These are phyloP conservation scores for Heloderma charlesbogerti DNA, from an alignment of 2,113 vertebrate species.

Conservation along the genomic window DNA sequence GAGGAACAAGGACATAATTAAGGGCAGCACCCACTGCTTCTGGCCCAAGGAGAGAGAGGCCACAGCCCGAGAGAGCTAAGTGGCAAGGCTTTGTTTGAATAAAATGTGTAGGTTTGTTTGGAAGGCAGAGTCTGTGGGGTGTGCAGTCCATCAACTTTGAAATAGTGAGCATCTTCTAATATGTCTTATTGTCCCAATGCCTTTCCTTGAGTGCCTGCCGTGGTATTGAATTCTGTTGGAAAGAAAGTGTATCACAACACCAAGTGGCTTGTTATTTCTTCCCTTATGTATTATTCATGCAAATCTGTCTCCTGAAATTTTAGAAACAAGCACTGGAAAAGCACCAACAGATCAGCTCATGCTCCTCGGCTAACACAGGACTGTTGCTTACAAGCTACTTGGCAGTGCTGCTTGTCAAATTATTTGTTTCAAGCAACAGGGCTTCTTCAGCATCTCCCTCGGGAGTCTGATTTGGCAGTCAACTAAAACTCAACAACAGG, in stretches of 20 bases:
- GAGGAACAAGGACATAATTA: too few relatives aligned
- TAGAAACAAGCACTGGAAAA: neutral
- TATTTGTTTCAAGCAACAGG: conserved; percentile 5
- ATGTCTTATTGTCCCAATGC: neutral
- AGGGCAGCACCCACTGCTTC: too few relatives aligned
- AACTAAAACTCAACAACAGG: conserved; percentile 13
- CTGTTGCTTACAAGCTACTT: neutral
- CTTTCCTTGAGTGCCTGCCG: neutral
- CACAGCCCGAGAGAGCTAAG: too few relatives aligned
- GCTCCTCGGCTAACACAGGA: neutral
- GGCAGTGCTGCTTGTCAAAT: neutral
- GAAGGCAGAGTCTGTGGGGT: too few relatives aligned
- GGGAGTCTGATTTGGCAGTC: conserved; percentile 10
- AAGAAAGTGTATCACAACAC: conserved; percentile 4
- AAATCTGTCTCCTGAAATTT: conserved; percentile 13
- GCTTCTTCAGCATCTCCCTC: neutral
- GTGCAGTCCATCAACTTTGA: too few relatives aligned
- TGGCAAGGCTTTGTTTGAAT: too few relatives aligned
- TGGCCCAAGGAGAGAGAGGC: too few relatives aligned
- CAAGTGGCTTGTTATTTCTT: neutral
- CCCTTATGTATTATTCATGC: neutral
- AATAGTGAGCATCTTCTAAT: neutral
- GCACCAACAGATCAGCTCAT: neutral
- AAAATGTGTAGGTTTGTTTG: too few relatives aligned
- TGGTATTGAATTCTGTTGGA: neutral